These are phyloP conservation scores for Itoplectis maculator DNA, from an alignment of 2,888 invertebrate genomes.

Conservation along the genomic window DNA sequence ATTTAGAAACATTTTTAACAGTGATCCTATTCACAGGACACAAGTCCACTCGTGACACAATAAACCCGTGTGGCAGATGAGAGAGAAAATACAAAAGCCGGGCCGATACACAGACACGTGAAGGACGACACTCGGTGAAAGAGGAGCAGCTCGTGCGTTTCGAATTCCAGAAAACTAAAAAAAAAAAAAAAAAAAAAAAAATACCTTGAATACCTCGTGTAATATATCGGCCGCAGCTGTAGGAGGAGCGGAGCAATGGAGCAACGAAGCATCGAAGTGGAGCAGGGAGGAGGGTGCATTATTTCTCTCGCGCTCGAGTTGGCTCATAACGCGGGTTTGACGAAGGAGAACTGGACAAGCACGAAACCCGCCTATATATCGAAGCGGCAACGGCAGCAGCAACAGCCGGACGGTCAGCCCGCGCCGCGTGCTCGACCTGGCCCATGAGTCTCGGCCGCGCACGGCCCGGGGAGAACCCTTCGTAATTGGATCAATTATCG, in stretches of 20 bases:
- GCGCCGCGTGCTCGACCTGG: constrained; percentile 59
- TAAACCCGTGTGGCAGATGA: neutral
- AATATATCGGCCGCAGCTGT: constrained; percentile 50
- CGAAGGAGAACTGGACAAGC: constrained; percentile 49
- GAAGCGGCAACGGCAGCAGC: constrained; percentile 1
- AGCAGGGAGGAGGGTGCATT: constrained; percentile 45
- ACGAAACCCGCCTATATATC: constrained; percentile 59
- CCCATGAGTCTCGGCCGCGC: constrained; percentile 50
- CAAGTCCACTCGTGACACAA: neutral
- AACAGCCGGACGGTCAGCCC: constrained; percentile 55
- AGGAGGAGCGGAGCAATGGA: constrained; percentile 12
- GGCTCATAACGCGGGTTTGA: constrained; percentile 64
- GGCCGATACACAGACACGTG: too few species aligned
- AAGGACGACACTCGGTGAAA: constrained; percentile 49
- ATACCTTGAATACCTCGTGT: constrained; percentile 47
- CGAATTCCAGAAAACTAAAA: constrained; percentile 51
- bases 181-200: too few species aligned
- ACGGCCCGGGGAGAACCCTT: constrained; percentile 67
- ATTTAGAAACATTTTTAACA: too few species aligned
- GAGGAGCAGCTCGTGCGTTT: constrained; percentile 60
- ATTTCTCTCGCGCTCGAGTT: constrained; percentile 66
- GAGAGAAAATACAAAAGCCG: constrained; percentile 39
- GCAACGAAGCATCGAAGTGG: neutral
- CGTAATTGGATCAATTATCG: constrained; percentile 73
- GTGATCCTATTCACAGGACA: too few species aligned